A percentile compares a stretch with the other conserved stretches of the same genome.
phyloP scores from a whole-genome alignment of 2,113 vertebrate genomes.

The Procavia capensis region DNA sequence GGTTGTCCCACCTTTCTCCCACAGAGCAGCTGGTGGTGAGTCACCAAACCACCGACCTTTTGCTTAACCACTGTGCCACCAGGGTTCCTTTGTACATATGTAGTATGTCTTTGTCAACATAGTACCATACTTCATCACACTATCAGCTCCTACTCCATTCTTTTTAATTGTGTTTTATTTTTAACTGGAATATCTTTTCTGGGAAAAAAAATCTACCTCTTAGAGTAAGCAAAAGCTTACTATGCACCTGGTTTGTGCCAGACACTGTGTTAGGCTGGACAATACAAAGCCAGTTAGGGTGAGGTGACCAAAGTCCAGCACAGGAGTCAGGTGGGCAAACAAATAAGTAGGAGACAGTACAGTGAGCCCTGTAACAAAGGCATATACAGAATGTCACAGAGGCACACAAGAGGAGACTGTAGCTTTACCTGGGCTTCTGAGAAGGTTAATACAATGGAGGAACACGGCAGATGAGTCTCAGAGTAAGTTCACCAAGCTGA shows the following conservation, averaged over 20 bases:
- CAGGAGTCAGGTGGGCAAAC: not conserved
- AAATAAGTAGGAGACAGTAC: not conserved
- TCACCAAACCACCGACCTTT: too few species aligned
- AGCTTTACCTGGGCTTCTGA: not conserved
- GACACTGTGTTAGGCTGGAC: not conserved
- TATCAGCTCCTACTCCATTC: not conserved
- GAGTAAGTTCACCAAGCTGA: not conserved
- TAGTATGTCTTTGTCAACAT: not conserved
- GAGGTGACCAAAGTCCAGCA: not conserved
- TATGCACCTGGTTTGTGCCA: not conserved
- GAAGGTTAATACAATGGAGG: not conserved
- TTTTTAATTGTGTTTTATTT: not conserved
- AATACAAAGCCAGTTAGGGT: not conserved
- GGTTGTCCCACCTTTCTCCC: too few species aligned
- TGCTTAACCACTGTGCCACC: too few species aligned
- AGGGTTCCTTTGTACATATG: not conserved
- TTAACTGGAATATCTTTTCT: not conserved
- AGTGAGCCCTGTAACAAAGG: not conserved
- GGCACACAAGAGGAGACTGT: not conserved
- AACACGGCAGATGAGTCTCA: not conserved
- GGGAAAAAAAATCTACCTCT: not conserved
- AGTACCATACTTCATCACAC: not conserved
- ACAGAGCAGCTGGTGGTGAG: too few species aligned
- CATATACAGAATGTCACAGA: not conserved
- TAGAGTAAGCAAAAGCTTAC: not conserved